Base-by-base conservation (phyloP, 2,888 invertebrate genomes). In the Phyllotreta cruciferae region DNA sequence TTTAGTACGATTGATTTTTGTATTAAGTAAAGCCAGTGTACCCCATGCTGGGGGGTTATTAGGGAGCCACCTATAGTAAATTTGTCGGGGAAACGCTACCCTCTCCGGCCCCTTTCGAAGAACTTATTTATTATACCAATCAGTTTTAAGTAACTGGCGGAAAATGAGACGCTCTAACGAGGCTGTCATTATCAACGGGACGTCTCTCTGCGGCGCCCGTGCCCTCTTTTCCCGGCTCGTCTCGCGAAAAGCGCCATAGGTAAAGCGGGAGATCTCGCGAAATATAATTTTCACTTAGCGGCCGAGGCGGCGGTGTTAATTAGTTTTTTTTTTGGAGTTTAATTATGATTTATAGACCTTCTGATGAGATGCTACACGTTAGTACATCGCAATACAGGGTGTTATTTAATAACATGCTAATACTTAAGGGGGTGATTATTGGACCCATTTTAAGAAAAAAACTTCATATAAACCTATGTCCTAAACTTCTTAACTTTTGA, bases 241-340 rank as follows among this genome's bases (percentile, higher is more conserved):
- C 52, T 11, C 52, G 37, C 37, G 36, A 37, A 37, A 10, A 47
- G n/a, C 5, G 8, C 37, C 52, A 24, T 24, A 24, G 24, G 24
- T 24, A 24, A 8, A 11, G 13, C n/a, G 50, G 11, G 50, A 52
- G 52, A 50, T 50, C 50, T 41, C 13, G 38, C 36, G 50, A 50
- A 50, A 52, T 56, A 64, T 60, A 60, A 64, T 64, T 60, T 64
- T 64, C 64, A 64, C 50, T 64, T 56, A 45, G 60, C 60, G 54
- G 45, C 47, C 56, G 56, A 42, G 56, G 56, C 60, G 60, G 52
- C 60, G 53, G 24, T 37, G 42, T 24, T 64, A 64, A 64, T 64
- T 64, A 64, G 64, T 64, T 55, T 55, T 49, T 55, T 49, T 39
- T 24, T 24, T 24, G 24, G 35, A 56, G 52, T 60, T 55, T 55